Evolutionary conservation across 1,140 invertebrate species (phyloP).

Genomic region (Whitmania pigra): DNA sequence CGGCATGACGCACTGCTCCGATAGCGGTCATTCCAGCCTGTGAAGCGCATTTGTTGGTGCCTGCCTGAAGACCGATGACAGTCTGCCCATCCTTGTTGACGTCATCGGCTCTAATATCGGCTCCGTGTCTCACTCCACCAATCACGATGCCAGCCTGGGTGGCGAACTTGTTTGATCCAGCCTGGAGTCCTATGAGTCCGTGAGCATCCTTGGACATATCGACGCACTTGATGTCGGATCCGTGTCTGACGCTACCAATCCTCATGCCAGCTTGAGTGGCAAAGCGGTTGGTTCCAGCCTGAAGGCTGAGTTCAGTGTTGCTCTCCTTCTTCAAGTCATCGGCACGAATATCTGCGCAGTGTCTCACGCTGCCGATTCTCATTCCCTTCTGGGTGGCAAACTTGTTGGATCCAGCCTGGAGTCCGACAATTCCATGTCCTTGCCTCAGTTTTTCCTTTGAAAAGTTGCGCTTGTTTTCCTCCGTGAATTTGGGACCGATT

Average conservation of each 20-base stretch:
- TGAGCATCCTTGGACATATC: conserved; percentile 50
- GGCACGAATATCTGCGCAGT: conserved; percentile 29
- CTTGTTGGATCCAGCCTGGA: conserved; percentile 84
- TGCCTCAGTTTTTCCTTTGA: conserved; percentile 75
- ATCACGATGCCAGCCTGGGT: conserved; percentile 62
- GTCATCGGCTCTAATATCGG: conserved; percentile 22
- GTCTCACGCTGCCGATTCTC: conserved; percentile 54
- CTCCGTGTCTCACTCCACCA: conserved; percentile 51
- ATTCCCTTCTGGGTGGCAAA: conserved; percentile 45
- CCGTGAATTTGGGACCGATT: conserved; percentile 82
- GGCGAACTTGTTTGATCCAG: conserved; percentile 38
- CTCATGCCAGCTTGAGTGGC: conserved; percentile 85
- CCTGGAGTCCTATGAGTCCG: conserved; percentile 77
- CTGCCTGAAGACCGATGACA: conserved; percentile 76
- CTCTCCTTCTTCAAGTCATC: conserved; percentile 44
- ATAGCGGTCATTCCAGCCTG: conserved; percentile 62
- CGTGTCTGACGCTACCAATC: conserved; percentile 68
- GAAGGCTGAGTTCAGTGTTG: conserved; percentile 74
- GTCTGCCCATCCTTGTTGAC: conserved; percentile 49
- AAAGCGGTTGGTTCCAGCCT: conserved; percentile 81
- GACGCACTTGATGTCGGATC: conserved; percentile 37
- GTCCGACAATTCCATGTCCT: conserved; percentile 57
- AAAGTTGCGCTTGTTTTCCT: conserved; percentile 64
- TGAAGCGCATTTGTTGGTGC: conserved; percentile 27
- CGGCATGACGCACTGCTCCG: conserved; percentile 52